phyloP scores from a whole-genome alignment of 2,113 vertebrate species.

The Laterallus jamaicensis region DNA sequence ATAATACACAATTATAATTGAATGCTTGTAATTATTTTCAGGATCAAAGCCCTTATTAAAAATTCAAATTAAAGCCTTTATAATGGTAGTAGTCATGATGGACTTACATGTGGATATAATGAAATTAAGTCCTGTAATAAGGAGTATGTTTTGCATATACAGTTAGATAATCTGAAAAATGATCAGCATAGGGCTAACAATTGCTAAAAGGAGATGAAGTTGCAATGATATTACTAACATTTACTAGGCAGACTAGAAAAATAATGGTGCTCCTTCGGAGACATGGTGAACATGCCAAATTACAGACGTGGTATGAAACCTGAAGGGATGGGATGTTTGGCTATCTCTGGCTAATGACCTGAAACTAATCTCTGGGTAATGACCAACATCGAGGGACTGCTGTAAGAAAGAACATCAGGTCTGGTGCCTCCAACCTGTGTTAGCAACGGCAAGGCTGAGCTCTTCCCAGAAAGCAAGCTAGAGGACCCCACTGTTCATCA shows the following conservation, averaged over 20 bases:
- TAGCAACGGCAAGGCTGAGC: background rate
- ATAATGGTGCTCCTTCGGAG: background rate
- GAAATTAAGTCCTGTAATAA: constrained; percentile 32
- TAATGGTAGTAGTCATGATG: constrained; percentile 34
- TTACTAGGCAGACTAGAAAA: background rate
- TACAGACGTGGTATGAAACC: background rate
- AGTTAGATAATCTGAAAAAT: constrained; percentile 29
- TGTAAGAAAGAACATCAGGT: background rate
- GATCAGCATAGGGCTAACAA: background rate
- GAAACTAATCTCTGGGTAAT: background rate
- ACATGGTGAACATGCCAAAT: background rate
- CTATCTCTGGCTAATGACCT: background rate
- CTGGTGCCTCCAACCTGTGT: background rate
- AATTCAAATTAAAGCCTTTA: constrained; percentile 27
- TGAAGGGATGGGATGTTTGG: background rate
- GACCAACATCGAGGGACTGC: background rate
- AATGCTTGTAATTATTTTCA: constrained; percentile 54
- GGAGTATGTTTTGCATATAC: constrained; percentile 19
- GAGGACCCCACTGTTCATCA: background rate
- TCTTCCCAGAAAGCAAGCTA: background rate
- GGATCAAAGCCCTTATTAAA: constrained; percentile 52
- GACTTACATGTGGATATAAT: constrained; percentile 1
- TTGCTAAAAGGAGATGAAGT: background rate
- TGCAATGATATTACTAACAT: background rate
- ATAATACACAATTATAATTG: constrained; percentile 19